A percentile compares a stretch with the other conserved stretches of the same genome.
Evolutionary conservation across 2,888 invertebrate genomes (phyloP).

Genomic region (Nomada fucata): DNA sequence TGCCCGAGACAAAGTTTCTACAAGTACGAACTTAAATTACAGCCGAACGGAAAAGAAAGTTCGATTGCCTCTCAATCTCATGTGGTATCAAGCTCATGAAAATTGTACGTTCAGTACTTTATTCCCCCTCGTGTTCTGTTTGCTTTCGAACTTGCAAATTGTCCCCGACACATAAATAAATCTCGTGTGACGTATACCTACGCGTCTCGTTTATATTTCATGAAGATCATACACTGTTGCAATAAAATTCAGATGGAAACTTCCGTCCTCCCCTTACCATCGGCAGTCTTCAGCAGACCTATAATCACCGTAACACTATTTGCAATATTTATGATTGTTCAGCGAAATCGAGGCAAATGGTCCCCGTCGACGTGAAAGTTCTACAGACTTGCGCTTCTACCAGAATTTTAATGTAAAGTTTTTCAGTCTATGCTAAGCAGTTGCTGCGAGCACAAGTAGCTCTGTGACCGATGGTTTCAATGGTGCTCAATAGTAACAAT

Average conservation of each 20-base stretch:
- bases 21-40: neutral
- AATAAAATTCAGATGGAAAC: neutral
- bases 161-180: neutral
- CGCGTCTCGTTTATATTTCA: conserved; percentile 14
- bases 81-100: neutral
- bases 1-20: neutral
- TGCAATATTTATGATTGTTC: too few species aligned
- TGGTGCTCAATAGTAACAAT: neutral
- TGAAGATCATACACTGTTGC: neutral
- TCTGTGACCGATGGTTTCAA: neutral
- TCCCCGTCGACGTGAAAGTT: neutral
- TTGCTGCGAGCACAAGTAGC: neutral
- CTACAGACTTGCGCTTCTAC: neutral
- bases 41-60: too few species aligned
- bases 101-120: neutral
- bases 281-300: neutral
- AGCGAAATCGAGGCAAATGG: too few species aligned
- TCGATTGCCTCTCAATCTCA: neutral
- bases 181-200: neutral
- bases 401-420: neutral
- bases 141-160: neutral
- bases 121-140: neutral
- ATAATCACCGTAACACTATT: conserved; percentile 1
- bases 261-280: neutral
- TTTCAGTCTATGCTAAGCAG: neutral